Percentiles rank a stretch among this genome's conserved stretches.
phyloP scores from a whole-genome alignment of 2,888 invertebrate genomes.

The Bibio marci region DNA sequence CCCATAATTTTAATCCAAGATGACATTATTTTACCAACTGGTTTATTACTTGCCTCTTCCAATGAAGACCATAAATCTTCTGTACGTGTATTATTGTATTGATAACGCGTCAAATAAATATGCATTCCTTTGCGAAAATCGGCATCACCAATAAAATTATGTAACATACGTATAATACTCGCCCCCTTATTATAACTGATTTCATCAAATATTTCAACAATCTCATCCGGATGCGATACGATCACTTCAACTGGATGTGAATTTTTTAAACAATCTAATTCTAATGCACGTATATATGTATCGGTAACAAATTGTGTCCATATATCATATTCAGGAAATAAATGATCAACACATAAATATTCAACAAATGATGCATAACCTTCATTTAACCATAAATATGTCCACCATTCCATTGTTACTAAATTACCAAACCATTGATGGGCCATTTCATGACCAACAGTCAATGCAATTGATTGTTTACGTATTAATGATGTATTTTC shows the following conservation, averaged over 20 bases:
- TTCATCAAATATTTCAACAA: constrained; percentile 95
- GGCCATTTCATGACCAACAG: constrained; percentile 83
- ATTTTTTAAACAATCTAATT: constrained; percentile 74
- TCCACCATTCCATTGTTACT: constrained; percentile 40
- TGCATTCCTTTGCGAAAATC: constrained; percentile 89
- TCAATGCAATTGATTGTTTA: constrained; percentile 73
- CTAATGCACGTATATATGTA: constrained; percentile 66
- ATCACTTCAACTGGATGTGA: constrained; percentile 95
- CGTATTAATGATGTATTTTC: constrained; percentile 72
- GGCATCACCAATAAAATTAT: constrained; percentile 81
- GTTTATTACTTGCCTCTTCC: constrained; percentile 75
- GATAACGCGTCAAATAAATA: constrained; percentile 68
- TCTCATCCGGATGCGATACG: constrained; percentile 84
- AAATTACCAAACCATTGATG: constrained; percentile 99
- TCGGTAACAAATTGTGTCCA: constrained; percentile 94
- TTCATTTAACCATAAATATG: constrained; percentile 90
- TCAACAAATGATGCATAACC: constrained; percentile 94
- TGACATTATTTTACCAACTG: constrained; percentile 82
- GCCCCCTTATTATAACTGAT: constrained; percentile 96
- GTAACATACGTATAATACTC: constrained; percentile 86
- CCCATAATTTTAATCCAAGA: constrained; percentile 96
- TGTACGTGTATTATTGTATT: constrained; percentile 82
- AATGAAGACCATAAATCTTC: constrained; percentile 86
- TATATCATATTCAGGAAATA: constrained; percentile 91
- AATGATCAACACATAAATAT: constrained; percentile 78